These are phyloP conservation scores for Antidorcas marsupialis DNA, from an alignment of 2,113 vertebrate genomes.

Conservation along the genomic window DNA sequence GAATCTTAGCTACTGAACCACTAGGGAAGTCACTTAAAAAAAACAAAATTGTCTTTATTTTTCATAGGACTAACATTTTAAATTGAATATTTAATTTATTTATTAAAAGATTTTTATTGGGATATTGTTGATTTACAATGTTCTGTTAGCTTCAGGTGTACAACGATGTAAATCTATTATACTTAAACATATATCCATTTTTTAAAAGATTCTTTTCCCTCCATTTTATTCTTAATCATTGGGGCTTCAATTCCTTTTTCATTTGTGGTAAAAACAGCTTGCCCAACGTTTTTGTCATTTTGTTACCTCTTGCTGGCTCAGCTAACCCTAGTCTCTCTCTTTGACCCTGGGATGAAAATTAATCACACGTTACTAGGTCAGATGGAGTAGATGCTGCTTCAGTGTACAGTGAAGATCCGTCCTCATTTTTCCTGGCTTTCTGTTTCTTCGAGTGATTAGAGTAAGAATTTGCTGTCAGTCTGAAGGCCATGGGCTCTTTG, in stretches of 20 bases:
- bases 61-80: not conserved
- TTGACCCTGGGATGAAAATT: not conserved
- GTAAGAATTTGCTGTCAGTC: not conserved
- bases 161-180: not conserved
- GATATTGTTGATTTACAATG: not conserved
- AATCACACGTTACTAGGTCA: not conserved
- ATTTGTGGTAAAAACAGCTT: not conserved
- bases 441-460: not conserved
- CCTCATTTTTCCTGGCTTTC: not conserved
- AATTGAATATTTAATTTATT: not conserved
- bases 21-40: not conserved
- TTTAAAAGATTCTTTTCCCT: not conserved
- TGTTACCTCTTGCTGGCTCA: not conserved
- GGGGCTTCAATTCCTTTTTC: not conserved
- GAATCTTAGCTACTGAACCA: not conserved
- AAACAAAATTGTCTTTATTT: not conserved
- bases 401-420: not conserved
- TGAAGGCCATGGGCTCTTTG: not conserved
- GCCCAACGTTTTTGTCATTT: not conserved
- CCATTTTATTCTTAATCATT: constrained; percentile 2
- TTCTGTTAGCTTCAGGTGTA: not conserved
- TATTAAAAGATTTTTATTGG: not conserved
- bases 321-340: not conserved
- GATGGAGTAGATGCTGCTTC: not conserved
- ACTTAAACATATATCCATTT: not conserved